phyloP scores from a whole-genome alignment of 2,888 invertebrate genomes.

The Drosophila incognita region DNA sequence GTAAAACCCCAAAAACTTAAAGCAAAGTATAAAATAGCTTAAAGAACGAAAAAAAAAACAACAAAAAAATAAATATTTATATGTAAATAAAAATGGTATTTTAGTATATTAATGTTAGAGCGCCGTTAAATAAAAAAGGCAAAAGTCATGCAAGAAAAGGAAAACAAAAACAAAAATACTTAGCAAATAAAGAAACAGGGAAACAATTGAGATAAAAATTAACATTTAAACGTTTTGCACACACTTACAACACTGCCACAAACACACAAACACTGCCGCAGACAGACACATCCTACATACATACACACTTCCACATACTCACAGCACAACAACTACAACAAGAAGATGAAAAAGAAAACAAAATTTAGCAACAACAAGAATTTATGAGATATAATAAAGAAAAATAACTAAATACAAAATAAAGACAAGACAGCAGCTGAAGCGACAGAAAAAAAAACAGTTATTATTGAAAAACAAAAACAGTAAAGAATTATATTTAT shows the following conservation, averaged over 20 bases:
- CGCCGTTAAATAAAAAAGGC: conserved; percentile 60
- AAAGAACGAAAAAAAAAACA: conserved; percentile 31
- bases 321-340: conserved; percentile 49
- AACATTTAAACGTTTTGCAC: conserved; percentile 78
- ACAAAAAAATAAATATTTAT: conserved; percentile 56
- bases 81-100: conserved; percentile 71
- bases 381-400: conserved; percentile 79
- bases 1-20: conserved; percentile 32
- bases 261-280: conserved; percentile 25
- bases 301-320: conserved; percentile 33
- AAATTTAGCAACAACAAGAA: conserved; percentile 81
- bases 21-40: conserved; percentile 57
- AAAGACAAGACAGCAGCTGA: conserved; percentile 49
- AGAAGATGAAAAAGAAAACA: conserved; percentile 60
- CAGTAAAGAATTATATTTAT: conserved; percentile 70
- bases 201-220: conserved; percentile 82
- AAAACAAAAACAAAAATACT: conserved; percentile 58
- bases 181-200: conserved; percentile 82
- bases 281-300: conserved; percentile 32
- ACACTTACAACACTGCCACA: conserved; percentile 32
- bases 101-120: conserved; percentile 78
- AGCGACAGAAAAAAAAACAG: conserved; percentile 45
- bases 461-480: conserved; percentile 42
- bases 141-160: conserved; percentile 45
- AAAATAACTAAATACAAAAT: conserved; percentile 65